Percentiles rank a stretch among this genome's conserved stretches.
Evolutionary conservation across 2,888 invertebrate species (phyloP).

Genomic region (Hesperia comma): DNA sequence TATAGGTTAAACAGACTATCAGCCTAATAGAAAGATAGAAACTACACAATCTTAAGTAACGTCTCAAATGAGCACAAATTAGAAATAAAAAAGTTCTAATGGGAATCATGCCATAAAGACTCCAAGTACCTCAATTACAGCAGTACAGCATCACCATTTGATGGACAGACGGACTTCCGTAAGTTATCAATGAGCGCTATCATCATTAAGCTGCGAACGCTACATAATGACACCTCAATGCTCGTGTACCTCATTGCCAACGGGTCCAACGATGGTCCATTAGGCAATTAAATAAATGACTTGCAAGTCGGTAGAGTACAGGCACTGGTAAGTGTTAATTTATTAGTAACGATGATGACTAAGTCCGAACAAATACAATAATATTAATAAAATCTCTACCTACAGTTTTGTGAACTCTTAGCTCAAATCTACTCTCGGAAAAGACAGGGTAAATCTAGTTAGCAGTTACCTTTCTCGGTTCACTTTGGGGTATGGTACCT

Average conservation of each 20-base stretch:
- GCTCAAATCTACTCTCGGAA: too few relatives aligned
- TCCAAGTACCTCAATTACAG: background rate
- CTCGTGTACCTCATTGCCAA: conserved; percentile 11
- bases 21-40: too few relatives aligned
- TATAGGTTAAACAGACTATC: too few relatives aligned
- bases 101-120: background rate
- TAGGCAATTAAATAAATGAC: conserved; percentile 18
- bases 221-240: conserved; percentile 22
- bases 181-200: conserved; percentile 10
- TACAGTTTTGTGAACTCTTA: background rate
- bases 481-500: too few relatives aligned
- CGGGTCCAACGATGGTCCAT: conserved; percentile 22
- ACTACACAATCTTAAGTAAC: too few relatives aligned
- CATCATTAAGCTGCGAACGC: conserved; percentile 15
- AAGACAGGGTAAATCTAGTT: too few relatives aligned
- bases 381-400: background rate
- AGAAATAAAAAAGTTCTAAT: background rate
- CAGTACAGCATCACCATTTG: background rate
- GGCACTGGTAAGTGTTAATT: background rate
- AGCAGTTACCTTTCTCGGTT: too few relatives aligned
- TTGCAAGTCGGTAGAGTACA: conserved; percentile 8
- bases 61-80: background rate
- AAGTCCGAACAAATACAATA: conserved; percentile 1
- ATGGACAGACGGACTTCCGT: conserved; percentile 10
- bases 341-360: background rate